Evolutionary conservation across 2,113 vertebrate species (phyloP).

Genomic region (Zapornia atra): DNA sequence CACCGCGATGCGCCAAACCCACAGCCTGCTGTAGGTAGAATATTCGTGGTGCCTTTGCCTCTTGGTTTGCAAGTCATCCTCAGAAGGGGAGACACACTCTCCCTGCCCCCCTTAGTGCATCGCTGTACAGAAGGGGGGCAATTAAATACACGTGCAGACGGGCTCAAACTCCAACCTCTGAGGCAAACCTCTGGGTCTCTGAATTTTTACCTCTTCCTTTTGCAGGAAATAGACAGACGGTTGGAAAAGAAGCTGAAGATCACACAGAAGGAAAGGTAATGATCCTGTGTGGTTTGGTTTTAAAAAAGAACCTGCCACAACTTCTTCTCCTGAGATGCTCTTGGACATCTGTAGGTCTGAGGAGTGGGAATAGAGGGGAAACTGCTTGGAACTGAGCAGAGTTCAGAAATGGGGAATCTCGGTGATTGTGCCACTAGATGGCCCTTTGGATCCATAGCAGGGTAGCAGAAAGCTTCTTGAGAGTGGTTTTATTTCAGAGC

Average conservation of each 20-base stretch:
- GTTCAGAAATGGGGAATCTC: not conserved
- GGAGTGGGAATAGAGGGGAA: not conserved
- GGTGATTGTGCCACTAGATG: not conserved
- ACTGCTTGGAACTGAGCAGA: not conserved
- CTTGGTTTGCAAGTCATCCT: not conserved
- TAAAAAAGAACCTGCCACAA: not conserved
- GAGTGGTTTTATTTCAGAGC: not conserved
- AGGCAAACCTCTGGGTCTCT: not conserved
- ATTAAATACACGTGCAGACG: rapidly evolving
- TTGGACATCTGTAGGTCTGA: not conserved
- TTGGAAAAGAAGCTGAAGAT: slow-evolving; percentile 95
- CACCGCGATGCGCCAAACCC: rapidly evolving
- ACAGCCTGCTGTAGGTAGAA: not conserved
- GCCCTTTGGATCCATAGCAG: not conserved
- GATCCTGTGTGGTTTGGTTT: not conserved
- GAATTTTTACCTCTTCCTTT: slow-evolving; percentile 39
- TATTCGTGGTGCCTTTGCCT: not conserved
- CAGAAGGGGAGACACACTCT: rapidly evolving
- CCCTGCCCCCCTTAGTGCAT: not conserved
- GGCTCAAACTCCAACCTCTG: rapidly evolving
- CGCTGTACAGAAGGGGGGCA: rapidly evolving
- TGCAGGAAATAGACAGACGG: slow-evolving; percentile 95
- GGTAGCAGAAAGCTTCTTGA: not conserved
- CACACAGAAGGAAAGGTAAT: slow-evolving; percentile 93
- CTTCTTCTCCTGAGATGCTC: not conserved